Percentiles rank a stretch among this genome's conserved stretches.
Evolutionary conservation across 2,113 vertebrate species (phyloP).

Genomic region (Epinephelus cyanopodus): DNA sequence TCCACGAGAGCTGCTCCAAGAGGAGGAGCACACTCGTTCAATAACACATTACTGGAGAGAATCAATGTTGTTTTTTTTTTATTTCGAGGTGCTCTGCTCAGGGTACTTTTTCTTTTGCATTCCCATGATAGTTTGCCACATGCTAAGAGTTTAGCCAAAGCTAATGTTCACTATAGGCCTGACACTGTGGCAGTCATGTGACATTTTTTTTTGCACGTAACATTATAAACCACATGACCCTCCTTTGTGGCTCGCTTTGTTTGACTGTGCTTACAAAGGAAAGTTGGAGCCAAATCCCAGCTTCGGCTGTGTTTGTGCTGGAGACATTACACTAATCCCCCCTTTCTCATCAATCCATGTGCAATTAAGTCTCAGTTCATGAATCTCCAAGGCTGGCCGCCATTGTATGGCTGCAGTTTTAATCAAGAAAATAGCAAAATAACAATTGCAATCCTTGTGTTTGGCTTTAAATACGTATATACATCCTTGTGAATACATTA

Average conservation of each 20-base stretch:
- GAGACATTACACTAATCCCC: slow-evolving; percentile 57
- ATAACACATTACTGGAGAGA: slow-evolving; percentile 51
- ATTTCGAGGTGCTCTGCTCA: slow-evolving; percentile 25
- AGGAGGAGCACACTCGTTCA: slow-evolving; percentile 43
- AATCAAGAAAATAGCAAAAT: neutral
- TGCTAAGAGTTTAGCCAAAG: slow-evolving; percentile 22
- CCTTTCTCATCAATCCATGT: slow-evolving; percentile 36
- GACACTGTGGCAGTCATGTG: slow-evolving; percentile 32
- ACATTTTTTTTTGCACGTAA: slow-evolving; percentile 13
- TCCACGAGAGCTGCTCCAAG: slow-evolving; percentile 25
- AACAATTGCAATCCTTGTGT: neutral
- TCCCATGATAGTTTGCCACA: neutral
- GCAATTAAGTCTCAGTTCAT: slow-evolving; percentile 31
- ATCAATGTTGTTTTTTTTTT: slow-evolving; percentile 33
- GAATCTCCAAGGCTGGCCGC: neutral
- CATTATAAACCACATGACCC: slow-evolving; percentile 44
- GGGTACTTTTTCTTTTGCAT: slow-evolving; percentile 29
- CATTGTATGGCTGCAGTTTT: neutral
- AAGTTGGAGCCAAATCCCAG: slow-evolving; percentile 51
- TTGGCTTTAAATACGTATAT: slow-evolving; percentile 1
- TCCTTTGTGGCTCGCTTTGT: slow-evolving; percentile 59
- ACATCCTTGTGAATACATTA: neutral
- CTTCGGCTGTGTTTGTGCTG: slow-evolving; percentile 49
- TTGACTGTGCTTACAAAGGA: slow-evolving; percentile 42
- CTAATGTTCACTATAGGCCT: neutral